Conservation (phyloP, 2,113 vertebrate genomes). For the Ammodytes marinus region DNA sequence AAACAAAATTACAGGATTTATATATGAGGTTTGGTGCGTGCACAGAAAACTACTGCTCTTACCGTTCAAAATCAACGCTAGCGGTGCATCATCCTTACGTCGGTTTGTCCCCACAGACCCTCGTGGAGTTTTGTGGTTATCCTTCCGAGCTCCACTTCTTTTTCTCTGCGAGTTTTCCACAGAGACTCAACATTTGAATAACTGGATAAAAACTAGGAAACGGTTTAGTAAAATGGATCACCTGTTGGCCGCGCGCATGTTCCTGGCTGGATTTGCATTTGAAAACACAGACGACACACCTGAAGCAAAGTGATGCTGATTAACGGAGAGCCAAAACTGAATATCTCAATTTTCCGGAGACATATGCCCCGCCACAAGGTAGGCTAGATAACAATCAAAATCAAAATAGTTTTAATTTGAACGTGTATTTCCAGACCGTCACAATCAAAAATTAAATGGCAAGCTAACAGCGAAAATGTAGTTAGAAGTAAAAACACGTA, state of each 20-base stretch:
- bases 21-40: neutral
- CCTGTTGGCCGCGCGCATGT: neutral
- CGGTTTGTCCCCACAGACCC: neutral
- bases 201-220: constrained; percentile 26
- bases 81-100: neutral
- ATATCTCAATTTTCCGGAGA: no score
- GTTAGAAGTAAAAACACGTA: no score
- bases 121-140: no score
- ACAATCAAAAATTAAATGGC: no score
- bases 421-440: no score
- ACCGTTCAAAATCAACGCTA: neutral
- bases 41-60: neutral
- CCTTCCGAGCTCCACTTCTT: neutral
- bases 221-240: neutral
- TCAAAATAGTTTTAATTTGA: no score
- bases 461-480: no score
- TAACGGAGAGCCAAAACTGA: neutral
- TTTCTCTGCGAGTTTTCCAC: no score
- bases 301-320: constrained; percentile 27
- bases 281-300: constrained; percentile 17
- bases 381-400: no score
- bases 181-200: neutral
- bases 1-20: accelerated
- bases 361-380: no score
- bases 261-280: accelerated